phyloP scores from a whole-genome alignment of 2,888 invertebrate genomes.

The Ichneumon xanthorius region DNA sequence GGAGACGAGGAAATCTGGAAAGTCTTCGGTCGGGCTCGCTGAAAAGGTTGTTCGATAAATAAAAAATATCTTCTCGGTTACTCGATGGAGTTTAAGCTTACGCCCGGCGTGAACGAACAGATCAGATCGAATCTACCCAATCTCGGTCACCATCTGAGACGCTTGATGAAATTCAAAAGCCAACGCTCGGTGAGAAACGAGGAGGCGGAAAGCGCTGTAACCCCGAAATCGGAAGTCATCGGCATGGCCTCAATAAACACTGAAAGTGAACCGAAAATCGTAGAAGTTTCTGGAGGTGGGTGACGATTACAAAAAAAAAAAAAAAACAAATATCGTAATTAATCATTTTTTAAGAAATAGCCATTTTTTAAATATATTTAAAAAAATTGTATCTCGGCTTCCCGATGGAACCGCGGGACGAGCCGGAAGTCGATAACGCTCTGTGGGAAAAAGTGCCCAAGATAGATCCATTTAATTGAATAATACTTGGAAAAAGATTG shows the following conservation, averaged over 20 bases:
- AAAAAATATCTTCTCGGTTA: constrained; percentile 20
- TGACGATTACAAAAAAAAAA: background rate
- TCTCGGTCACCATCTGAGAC: constrained; percentile 73
- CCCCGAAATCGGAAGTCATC: constrained; percentile 10
- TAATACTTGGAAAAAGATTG: too few relatives aligned
- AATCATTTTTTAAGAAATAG: too few relatives aligned
- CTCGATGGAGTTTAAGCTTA: background rate
- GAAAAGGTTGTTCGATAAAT: constrained; percentile 63
- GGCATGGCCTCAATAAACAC: constrained; percentile 29
- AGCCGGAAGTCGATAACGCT: too few relatives aligned
- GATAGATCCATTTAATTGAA: too few relatives aligned
- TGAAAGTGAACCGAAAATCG: constrained; percentile 5
- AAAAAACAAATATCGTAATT: too few relatives aligned
- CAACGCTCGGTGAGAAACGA: constrained; percentile 59
- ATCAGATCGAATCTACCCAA: constrained; percentile 75
- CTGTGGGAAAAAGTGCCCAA: too few relatives aligned
- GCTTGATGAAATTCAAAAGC: constrained; percentile 73
- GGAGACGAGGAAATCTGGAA: constrained; percentile 34
- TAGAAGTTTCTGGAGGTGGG: constrained; percentile 26
- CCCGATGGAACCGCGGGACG: too few relatives aligned
- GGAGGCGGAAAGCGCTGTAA: constrained; percentile 33
- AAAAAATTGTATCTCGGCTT: too few relatives aligned
- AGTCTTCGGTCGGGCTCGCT: constrained; percentile 52
- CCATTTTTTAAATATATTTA: too few relatives aligned
- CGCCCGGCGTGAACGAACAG: constrained; percentile 65